Percentiles rank a stretch among this genome's conserved stretches.
Conservation (phyloP, 2,113 vertebrate species). For the Eclectus roratus region DNA sequence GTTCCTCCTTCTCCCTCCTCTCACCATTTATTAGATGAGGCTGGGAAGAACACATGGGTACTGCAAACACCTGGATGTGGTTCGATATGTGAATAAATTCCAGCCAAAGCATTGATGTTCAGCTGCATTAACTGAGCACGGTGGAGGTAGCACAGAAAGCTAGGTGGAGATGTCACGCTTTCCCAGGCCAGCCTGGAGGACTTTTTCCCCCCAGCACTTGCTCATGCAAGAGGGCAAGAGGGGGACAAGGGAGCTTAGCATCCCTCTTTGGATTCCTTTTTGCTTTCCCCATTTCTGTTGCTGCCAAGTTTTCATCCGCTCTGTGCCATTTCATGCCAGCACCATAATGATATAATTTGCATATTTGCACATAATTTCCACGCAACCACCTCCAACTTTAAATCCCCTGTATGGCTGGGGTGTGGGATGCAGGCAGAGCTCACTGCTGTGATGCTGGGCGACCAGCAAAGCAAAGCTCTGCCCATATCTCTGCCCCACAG, state of each 20-base stretch:
- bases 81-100: not conserved
- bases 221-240: not conserved
- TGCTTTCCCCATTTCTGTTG: not conserved
- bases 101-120: rapidly evolving
- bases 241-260: not conserved
- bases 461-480: not conserved
- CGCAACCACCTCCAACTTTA: not conserved
- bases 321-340: conserved; percentile 4
- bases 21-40: not conserved
- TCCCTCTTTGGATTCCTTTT: not conserved
- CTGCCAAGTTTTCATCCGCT: conserved; percentile 15
- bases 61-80: not conserved
- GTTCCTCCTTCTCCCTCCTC: not conserved
- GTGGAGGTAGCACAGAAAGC: not conserved
- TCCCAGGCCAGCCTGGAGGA: not conserved
- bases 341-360: conserved; percentile 17
- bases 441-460: not conserved
- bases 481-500: not conserved
- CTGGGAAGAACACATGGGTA: not conserved
- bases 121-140: not conserved
- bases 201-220: rapidly evolving
- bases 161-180: not conserved
- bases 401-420: rapidly evolving
- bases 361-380: conserved; percentile 28
- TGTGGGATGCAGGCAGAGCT: not conserved